These are phyloP conservation scores for Pyrrhopygopsis socrates DNA, from an alignment of 2,888 invertebrate genomes.

Conservation along the genomic window DNA sequence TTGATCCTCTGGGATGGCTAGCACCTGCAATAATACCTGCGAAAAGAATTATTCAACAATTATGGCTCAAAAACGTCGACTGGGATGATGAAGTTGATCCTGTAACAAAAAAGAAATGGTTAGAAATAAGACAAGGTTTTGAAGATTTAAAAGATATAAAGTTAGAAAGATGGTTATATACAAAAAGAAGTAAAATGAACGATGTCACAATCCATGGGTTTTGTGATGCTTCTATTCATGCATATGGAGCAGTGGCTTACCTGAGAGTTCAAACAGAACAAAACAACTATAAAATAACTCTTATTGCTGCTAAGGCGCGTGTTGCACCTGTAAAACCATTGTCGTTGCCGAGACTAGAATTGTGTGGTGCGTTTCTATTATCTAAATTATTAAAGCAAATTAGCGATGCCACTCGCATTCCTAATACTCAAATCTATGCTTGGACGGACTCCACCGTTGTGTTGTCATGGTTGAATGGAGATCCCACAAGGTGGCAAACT, in stretches of 20 bases:
- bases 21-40: constrained; percentile 30
- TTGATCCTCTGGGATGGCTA: constrained; percentile 1
- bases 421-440: constrained; percentile 58
- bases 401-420: neutral
- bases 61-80: constrained; percentile 52
- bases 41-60: constrained; percentile 72
- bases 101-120: constrained; percentile 54
- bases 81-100: constrained; percentile 69
- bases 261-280: constrained; percentile 22
- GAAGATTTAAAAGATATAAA: constrained; percentile 26
- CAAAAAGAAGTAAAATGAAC: neutral
- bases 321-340: constrained; percentile 65
- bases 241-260: constrained; percentile 61
- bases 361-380: neutral
- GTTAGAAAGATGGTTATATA: constrained; percentile 36
- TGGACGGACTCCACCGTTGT: constrained; percentile 85
- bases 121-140: constrained; percentile 39
- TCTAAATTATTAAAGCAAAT: neutral
- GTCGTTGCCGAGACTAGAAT: constrained; percentile 32
- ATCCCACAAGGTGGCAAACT: constrained; percentile 43
- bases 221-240: constrained; percentile 59
- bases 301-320: neutral
- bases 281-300: constrained; percentile 42
- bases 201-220: constrained; percentile 52
- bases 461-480: constrained; percentile 80